These are phyloP conservation scores for Andrena hattorfiana DNA, from an alignment of 2,888 invertebrate species.

Conservation along the genomic window DNA sequence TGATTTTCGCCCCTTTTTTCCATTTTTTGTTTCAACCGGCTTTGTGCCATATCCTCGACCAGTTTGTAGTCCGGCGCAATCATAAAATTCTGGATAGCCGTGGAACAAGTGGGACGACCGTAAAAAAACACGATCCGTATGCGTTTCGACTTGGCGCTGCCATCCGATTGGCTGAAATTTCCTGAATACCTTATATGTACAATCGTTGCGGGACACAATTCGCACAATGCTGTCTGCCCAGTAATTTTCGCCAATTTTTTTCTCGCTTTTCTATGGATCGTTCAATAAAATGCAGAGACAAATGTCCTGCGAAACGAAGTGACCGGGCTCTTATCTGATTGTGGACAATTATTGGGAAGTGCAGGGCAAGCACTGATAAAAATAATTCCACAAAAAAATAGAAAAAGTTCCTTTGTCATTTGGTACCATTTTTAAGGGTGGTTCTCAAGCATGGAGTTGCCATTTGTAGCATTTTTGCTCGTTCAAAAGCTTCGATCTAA, in stretches of 20 bases:
- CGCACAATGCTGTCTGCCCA: constrained; percentile 6
- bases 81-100: constrained; percentile 61
- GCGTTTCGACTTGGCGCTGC: constrained; percentile 45
- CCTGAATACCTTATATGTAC: constrained; percentile 45
- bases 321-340: background rate
- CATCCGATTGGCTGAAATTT: constrained; percentile 51
- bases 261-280: background rate
- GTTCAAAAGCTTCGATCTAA: no score
- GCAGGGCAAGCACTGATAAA: no score
- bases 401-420: no score
- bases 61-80: constrained; percentile 49
- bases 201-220: constrained; percentile 11
- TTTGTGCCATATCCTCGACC: constrained; percentile 57
- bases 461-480: no score
- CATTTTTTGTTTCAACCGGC: constrained; percentile 33
- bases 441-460: no score
- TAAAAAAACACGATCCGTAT: constrained; percentile 59
- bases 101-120: constrained; percentile 47
- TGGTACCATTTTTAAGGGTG: no score
- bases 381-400: no score
- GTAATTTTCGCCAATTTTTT: background rate
- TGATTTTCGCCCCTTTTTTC: constrained; percentile 15
- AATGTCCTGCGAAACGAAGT: no score
- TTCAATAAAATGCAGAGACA: background rate
- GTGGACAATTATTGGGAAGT: background rate